Percentiles rank a stretch among this genome's conserved stretches.
Conservation (phyloP, 1,140 invertebrate species). For the Polyergus mexicanus region DNA sequence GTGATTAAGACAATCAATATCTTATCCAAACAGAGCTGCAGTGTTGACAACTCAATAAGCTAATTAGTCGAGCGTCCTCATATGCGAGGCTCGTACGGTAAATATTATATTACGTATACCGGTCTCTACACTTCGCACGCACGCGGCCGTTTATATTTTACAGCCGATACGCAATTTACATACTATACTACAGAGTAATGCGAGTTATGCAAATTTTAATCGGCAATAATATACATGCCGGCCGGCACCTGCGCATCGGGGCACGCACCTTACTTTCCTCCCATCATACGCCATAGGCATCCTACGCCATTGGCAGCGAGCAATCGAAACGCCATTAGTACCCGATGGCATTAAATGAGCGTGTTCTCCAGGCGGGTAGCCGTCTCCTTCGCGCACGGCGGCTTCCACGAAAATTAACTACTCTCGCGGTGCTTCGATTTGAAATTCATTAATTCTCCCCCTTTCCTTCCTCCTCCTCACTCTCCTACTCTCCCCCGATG, state of each 20-base stretch:
- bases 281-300: neutral
- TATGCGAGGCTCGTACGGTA: constrained; percentile 32
- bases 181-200: constrained; percentile 61
- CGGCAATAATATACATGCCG: constrained; percentile 55
- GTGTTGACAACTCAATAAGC: constrained; percentile 58
- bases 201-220: constrained; percentile 64
- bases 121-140: constrained; percentile 15
- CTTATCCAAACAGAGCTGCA: constrained; percentile 32
- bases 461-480: neutral
- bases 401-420: constrained; percentile 74
- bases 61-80: constrained; percentile 41
- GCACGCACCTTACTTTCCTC: constrained; percentile 12
- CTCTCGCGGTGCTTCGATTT: constrained; percentile 71
- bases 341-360: constrained; percentile 73
- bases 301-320: constrained; percentile 64
- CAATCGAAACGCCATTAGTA: constrained; percentile 76
- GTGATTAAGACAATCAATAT: constrained; percentile 50
- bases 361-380: constrained; percentile 70
- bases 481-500: constrained; percentile 11
- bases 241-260: constrained; percentile 14
- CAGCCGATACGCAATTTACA: constrained; percentile 54
- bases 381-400: constrained; percentile 58
- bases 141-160: constrained; percentile 47
- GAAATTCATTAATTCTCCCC: constrained; percentile 73
- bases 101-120: constrained; percentile 31